Percentiles rank a stretch among this genome's conserved stretches.
Evolutionary conservation across 2,888 invertebrate species (phyloP).

Genomic region (Orgyia antiqua): DNA sequence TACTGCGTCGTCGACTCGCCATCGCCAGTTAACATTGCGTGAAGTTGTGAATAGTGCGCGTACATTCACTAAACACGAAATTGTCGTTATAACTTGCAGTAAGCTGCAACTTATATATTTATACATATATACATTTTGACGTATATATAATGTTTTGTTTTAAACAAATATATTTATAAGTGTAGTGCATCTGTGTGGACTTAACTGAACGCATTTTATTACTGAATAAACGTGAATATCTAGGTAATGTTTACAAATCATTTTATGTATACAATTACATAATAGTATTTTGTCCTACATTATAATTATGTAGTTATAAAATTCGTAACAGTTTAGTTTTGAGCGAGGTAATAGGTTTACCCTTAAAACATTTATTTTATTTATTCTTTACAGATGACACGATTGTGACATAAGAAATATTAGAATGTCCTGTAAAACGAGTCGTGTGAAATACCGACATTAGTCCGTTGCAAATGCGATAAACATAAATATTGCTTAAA

Average conservation of each 20-base stretch:
- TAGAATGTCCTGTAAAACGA: too few relatives aligned
- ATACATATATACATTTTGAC: neutral
- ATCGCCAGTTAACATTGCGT: constrained; percentile 19
- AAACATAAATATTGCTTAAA: too few relatives aligned
- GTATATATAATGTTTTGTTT: neutral
- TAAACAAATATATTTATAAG: constrained; percentile 8
- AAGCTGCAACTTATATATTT: constrained; percentile 2
- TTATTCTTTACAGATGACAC: too few relatives aligned
- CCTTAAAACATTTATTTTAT: too few relatives aligned
- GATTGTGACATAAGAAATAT: too few relatives aligned
- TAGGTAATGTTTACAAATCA: constrained; percentile 9
- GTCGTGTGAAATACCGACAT: too few relatives aligned
- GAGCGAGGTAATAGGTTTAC: too few relatives aligned
- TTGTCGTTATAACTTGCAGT: constrained; percentile 11
- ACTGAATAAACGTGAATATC: constrained; percentile 1
- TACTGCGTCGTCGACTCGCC: constrained; percentile 10
- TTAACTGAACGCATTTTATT: too few relatives aligned
- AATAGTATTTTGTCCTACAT: neutral
- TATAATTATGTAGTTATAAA: too few relatives aligned
- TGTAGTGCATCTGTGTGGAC: constrained; percentile 17
- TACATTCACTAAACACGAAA: constrained; percentile 10
- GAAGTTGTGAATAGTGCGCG: constrained; percentile 14
- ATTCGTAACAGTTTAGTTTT: too few relatives aligned
- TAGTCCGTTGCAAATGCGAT: too few relatives aligned
- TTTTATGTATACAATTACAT: neutral